Evolutionary conservation across 2,113 vertebrate genomes (phyloP).

Genomic region (Dasyornis broadbenti): DNA sequence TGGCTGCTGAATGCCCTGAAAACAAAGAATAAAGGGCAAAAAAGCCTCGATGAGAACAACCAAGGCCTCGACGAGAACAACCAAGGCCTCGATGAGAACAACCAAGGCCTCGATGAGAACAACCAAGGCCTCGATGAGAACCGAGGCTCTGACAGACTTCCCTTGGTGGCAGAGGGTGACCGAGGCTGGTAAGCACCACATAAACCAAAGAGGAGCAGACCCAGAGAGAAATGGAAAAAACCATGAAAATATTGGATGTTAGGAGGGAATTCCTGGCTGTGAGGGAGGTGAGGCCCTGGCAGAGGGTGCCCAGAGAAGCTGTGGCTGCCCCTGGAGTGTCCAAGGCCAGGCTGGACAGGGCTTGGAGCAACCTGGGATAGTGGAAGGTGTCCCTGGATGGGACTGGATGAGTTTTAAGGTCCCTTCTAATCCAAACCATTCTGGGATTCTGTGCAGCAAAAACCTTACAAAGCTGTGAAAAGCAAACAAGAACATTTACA

Average conservation of each 20-base stretch:
- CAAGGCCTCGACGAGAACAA: background rate
- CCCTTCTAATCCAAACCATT: background rate
- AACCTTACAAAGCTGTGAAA: background rate
- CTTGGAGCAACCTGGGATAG: fast-evolving
- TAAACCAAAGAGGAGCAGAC: background rate
- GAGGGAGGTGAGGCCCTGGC: background rate
- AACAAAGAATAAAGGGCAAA: background rate
- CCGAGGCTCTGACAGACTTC: background rate
- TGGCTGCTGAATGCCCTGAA: background rate
- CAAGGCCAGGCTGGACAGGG: fast-evolving
- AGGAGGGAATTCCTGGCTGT: background rate
- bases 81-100: background rate
- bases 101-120: too few species aligned
- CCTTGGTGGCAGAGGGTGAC: background rate
- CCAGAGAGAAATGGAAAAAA: background rate
- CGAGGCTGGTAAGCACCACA: background rate
- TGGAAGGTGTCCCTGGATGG: background rate
- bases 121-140: background rate
- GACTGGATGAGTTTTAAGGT: fast-evolving
- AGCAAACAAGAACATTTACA: background rate
- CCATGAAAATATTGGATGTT: background rate
- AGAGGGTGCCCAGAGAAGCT: background rate
- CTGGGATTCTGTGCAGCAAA: background rate
- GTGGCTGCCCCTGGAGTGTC: background rate
- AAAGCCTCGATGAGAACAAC: background rate